Base-by-base conservation (phyloP, 2,888 invertebrate species). In the Selenia dentaria region DNA sequence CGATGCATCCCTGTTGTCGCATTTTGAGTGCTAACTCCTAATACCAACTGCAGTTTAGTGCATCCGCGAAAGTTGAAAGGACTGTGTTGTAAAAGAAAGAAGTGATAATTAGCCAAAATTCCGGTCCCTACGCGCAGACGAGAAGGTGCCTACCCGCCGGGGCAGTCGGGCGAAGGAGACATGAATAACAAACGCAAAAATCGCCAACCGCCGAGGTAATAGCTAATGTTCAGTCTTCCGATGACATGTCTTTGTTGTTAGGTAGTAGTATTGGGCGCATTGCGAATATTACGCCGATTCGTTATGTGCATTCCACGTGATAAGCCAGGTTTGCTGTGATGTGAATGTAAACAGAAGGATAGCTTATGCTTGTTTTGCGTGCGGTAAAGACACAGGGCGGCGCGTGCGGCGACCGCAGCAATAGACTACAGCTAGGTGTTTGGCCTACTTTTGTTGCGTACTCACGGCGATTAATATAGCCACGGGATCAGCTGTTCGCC, bases 111-210 rank as follows among this genome's bases (percentile, higher is more conserved):
- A 79, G 87, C 92, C 95, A 95, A 95, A 94, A 95, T 95, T 95
- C 95, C 95, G 94, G 95, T 95, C 94, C 94, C 95, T 90, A 95
- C 94, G 93, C 94, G 93, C 92, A 94, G 93, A 92, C 93, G 93
- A 92, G 94, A 94, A 92, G 92, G 93, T 93, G 94, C 94, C 94
- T 94, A 93, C 92, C 92, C 92, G 90, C 92, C 93, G 92, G 93
- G 93, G 92, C 92, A 92, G 83, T 83, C 87, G 70, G 89, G 90
- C 79, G 90, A 87, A 79, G 86, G 86, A 88, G 93, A 93, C 82
- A 95, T 94, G 94, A 96, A 95, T 83, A 95, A 93, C 87, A 96
- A 96, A 92, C 94, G 95, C 90, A 96, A 96, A 93, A 95, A 93
- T 92, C 95, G 96, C 87, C 93, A 95, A 79, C 92, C 94, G 72